A percentile compares a stretch with the other conserved stretches of the same genome.
Conservation (phyloP, 92 coral and sea anemone genomes). For the Zoanthus gigantus region DNA sequence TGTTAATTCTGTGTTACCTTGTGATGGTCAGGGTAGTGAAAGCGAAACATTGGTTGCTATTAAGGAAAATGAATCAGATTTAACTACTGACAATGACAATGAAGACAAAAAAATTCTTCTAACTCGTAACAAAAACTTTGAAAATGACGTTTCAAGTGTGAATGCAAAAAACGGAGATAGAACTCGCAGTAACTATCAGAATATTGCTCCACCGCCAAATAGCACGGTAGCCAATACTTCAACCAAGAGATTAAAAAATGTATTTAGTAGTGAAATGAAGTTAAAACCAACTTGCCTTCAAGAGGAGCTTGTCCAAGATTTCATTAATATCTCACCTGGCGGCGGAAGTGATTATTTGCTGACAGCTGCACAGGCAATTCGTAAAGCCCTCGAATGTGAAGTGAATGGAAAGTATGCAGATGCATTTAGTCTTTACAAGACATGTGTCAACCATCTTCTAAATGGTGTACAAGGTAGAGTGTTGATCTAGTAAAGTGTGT, state of each 20-base stretch:
- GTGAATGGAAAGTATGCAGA: constrained; percentile 91
- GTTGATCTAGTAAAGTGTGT: background rate
- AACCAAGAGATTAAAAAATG: background rate
- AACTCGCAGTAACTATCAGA: background rate
- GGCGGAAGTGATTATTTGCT: constrained; percentile 87
- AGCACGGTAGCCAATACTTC: background rate
- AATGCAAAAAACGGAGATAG: background rate
- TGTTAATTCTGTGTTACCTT: background rate
- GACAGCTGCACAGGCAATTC: constrained; percentile 90
- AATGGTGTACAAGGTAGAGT: constrained; percentile 94
- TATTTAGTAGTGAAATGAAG: background rate
- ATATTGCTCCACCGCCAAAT: background rate
- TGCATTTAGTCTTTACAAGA: constrained; percentile 91
- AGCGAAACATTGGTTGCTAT: background rate
- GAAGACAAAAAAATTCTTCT: background rate
- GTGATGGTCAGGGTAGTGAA: background rate
- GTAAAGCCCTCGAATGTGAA: constrained; percentile 89
- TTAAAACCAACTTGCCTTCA: constrained; percentile 7
- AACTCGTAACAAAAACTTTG: background rate
- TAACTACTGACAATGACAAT: background rate
- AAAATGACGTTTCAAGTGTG: background rate
- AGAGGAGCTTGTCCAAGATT: constrained; percentile 58
- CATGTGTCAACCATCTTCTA: constrained; percentile 89
- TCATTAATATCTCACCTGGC: constrained; percentile 62
- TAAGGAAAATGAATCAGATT: background rate